A percentile compares a stretch with the other conserved stretches of the same genome.
These are phyloP conservation scores for Drosophila nasuta DNA, from an alignment of 1,140 invertebrate genomes.

Conservation along the genomic window DNA sequence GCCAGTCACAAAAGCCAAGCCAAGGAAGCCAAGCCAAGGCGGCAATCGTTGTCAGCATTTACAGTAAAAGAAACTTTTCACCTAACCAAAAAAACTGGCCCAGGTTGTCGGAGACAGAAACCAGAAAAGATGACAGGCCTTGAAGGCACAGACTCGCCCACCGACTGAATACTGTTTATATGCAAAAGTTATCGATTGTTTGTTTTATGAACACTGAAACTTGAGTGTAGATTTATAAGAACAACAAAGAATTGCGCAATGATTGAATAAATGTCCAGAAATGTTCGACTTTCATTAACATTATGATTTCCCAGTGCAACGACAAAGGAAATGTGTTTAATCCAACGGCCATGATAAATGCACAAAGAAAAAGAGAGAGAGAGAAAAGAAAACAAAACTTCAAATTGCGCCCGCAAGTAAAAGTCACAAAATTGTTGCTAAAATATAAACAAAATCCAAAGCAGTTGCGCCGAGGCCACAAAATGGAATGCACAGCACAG, in stretches of 20 bases:
- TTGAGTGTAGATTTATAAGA: conserved; percentile 13
- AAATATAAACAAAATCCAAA: conserved; percentile 53
- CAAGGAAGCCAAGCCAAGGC: conserved; percentile 47
- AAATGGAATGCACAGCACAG: conserved; percentile 32
- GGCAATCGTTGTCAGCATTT: conserved; percentile 47
- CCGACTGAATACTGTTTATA: conserved; percentile 40
- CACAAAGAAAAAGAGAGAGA: background rate
- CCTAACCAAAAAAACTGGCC: conserved; percentile 31
- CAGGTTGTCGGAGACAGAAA: conserved; percentile 8
- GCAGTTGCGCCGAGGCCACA: conserved; percentile 43
- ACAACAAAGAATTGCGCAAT: background rate
- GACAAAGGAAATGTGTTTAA: background rate
- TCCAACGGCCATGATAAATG: background rate
- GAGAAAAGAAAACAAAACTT: conserved; percentile 40
- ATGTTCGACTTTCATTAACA: conserved; percentile 56
- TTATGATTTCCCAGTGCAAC: conserved; percentile 36
- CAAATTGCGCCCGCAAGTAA: conserved; percentile 56
- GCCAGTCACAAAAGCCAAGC: conserved; percentile 42
- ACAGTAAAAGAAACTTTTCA: conserved; percentile 57
- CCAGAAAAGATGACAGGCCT: conserved; percentile 3
- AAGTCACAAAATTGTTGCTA: conserved; percentile 59
- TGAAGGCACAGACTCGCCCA: conserved; percentile 27
- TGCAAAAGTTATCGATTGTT: conserved; percentile 20
- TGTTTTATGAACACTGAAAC: conserved; percentile 8
- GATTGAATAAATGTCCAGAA: conserved; percentile 16